These are phyloP conservation scores for Pogonomyrmex californicus DNA, from an alignment of 1,140 invertebrate species.

Conservation along the genomic window DNA sequence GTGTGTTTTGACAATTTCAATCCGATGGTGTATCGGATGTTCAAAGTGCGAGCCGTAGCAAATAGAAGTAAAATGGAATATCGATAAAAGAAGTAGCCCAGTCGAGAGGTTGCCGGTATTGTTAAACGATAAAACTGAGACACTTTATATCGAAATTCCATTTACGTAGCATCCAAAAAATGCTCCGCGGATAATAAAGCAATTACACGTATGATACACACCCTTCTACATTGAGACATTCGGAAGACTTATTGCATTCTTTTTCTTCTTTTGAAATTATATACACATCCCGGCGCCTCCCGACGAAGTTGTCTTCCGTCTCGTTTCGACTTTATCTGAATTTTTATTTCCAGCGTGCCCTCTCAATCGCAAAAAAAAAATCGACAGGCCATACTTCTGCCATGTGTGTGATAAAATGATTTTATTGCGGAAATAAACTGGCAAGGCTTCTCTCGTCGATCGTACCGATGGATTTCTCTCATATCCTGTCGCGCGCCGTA, in stretches of 20 bases:
- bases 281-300: neutral
- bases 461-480: constrained; percentile 59
- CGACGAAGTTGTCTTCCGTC: neutral
- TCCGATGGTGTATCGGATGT: constrained; percentile 65
- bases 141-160: constrained; percentile 72
- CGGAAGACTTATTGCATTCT: neutral
- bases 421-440: constrained; percentile 73
- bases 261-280: neutral
- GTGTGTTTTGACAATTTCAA: constrained; percentile 68
- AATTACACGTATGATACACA: constrained; percentile 65
- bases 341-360: constrained; percentile 52
- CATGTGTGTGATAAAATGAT: constrained; percentile 63
- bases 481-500: constrained; percentile 51
- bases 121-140: constrained; percentile 74
- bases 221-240: constrained; percentile 16
- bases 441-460: constrained; percentile 36
- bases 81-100: constrained; percentile 66
- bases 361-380: constrained; percentile 25
- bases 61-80: constrained; percentile 72
- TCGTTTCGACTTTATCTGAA: constrained; percentile 24
- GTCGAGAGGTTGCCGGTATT: constrained; percentile 59
- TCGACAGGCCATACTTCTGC: constrained; percentile 40
- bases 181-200: constrained; percentile 69
- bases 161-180: constrained; percentile 66
- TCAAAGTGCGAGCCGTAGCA: constrained; percentile 67